Evolutionary conservation across 1,140 invertebrate genomes (phyloP).

Genomic region (Sipha flava): DNA sequence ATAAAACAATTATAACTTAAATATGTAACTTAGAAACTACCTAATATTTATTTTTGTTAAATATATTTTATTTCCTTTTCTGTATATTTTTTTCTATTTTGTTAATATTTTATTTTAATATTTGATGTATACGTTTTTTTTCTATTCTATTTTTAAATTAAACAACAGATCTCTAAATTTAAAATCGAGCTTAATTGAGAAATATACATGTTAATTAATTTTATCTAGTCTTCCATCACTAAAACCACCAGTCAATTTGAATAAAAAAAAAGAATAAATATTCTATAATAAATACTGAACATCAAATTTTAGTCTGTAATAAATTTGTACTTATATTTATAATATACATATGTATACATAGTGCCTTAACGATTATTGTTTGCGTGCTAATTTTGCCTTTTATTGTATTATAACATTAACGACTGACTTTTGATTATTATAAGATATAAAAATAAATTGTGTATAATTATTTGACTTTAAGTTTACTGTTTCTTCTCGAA

Average conservation of each 20-base stretch:
- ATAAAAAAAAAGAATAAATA: background rate
- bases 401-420: conserved; percentile 32
- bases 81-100: conserved; percentile 20
- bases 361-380: conserved; percentile 25
- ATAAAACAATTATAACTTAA: conserved; percentile 2
- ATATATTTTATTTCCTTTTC: conserved; percentile 18
- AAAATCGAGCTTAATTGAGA: background rate
- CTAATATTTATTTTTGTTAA: conserved; percentile 32
- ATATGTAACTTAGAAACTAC: conserved; percentile 12
- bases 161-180: conserved; percentile 27
- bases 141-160: conserved; percentile 19
- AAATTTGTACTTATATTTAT: conserved; percentile 7
- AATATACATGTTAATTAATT: background rate
- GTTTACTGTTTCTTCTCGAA: background rate
- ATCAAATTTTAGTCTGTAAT: conserved; percentile 17
- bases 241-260: background rate
- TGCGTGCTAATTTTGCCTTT: conserved; percentile 29
- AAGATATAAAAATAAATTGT: background rate
- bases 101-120: conserved; percentile 29
- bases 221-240: conserved; percentile 14
- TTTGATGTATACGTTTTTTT: conserved; percentile 25
- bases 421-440: conserved; percentile 27
- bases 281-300: background rate
- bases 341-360: background rate
- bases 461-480: background rate